Conservation (phyloP, 2,888 invertebrate species). For the Bedellia somnulentella region DNA sequence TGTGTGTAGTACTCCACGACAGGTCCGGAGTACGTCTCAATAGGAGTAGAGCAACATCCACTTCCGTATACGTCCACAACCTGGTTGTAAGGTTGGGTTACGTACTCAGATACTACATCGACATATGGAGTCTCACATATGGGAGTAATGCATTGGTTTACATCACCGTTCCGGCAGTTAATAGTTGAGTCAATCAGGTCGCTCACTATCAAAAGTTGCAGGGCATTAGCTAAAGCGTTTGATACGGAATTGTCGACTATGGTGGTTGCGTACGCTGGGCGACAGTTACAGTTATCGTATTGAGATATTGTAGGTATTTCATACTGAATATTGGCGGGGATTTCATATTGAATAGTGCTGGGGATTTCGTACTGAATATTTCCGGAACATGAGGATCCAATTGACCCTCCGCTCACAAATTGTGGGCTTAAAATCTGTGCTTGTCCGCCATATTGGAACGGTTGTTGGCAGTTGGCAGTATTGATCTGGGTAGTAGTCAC, state of each 20-base stretch:
- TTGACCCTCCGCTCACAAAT: too few species aligned
- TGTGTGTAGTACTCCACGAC: neutral
- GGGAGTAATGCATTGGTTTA: neutral
- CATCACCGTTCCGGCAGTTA: neutral
- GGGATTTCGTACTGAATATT: too few species aligned
- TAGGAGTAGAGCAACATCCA: too few species aligned
- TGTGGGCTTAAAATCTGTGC: too few species aligned
- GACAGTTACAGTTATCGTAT: too few species aligned
- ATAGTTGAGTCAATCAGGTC: slow-evolving; percentile 20
- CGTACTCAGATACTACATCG: neutral
- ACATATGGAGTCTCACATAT: neutral
- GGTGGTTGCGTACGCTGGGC: slow-evolving; percentile 18
- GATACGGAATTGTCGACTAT: slow-evolving; percentile 29
- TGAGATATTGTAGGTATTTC: too few species aligned
- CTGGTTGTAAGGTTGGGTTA: neutral
- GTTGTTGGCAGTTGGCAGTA: slow-evolving; percentile 8
- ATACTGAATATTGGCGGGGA: too few species aligned
- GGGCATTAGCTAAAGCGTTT: slow-evolving; percentile 28
- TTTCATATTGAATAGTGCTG: too few species aligned
- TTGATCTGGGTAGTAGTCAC: neutral
- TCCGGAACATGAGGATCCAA: too few species aligned
- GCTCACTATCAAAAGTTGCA: slow-evolving; percentile 31
- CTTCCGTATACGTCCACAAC: neutral
- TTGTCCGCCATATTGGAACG: too few species aligned
- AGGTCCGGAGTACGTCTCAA: too few species aligned